Percentiles rank a stretch among this genome's conserved stretches.
These are phyloP conservation scores for Actinia equina DNA, from an alignment of 64 coral and sea anemone species.

Conservation along the genomic window DNA sequence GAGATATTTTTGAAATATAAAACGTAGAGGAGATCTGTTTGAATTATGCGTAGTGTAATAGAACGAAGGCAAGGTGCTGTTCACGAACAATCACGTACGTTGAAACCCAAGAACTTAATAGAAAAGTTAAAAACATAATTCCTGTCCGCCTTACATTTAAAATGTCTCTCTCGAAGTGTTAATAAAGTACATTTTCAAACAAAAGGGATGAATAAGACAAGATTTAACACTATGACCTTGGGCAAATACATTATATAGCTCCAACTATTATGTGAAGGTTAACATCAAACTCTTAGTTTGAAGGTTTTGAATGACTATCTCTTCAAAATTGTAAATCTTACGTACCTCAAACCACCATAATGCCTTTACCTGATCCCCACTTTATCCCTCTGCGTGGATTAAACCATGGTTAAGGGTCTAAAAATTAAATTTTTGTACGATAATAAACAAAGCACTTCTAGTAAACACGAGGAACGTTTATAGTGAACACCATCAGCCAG, in stretches of 20 bases:
- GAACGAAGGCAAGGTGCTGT: background rate
- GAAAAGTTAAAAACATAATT: background rate
- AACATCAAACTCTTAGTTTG: background rate
- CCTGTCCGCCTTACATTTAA: background rate
- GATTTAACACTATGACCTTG: conserved; percentile 16
- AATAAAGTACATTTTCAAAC: background rate
- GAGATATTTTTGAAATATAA: background rate
- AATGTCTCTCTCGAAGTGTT: background rate
- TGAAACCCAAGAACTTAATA: conserved; percentile 16
- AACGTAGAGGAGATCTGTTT: background rate
- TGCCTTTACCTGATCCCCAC: background rate
- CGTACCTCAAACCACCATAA: conserved; percentile 17
- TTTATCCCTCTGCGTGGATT: background rate
- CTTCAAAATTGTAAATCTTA: background rate
- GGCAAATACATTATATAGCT: background rate
- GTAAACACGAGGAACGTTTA: conserved; percentile 29
- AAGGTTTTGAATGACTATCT: background rate
- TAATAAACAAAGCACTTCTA: conserved; percentile 14
- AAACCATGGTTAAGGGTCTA: conserved; percentile 3
- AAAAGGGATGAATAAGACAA: background rate
- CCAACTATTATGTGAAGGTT: background rate
- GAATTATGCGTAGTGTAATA: background rate
- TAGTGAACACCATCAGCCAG: conserved; percentile 24
- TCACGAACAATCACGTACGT: background rate
- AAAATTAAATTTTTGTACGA: background rate